phyloP scores from a whole-genome alignment of 2,888 invertebrate genomes.

The Phengaris arion region DNA sequence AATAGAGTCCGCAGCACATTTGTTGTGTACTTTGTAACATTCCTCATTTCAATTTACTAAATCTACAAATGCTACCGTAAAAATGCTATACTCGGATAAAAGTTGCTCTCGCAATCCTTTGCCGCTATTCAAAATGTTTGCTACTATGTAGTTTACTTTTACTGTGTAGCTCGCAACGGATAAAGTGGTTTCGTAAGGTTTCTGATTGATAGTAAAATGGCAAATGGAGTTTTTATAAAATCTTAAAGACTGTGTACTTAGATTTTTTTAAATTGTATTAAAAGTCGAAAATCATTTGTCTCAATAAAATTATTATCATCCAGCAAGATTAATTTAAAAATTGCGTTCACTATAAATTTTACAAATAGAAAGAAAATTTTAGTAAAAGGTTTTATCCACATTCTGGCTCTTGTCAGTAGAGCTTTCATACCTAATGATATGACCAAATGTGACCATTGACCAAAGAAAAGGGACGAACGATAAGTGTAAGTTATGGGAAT shows the following conservation, averaged over 20 bases:
- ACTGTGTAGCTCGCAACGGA: not conserved
- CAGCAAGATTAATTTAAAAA: too few relatives aligned
- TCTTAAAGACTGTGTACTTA: not conserved
- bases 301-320: too few relatives aligned
- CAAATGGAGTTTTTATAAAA: not conserved
- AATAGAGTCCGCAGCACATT: not conserved
- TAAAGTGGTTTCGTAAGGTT: slow-evolving; percentile 12
- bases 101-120: slow-evolving; percentile 25
- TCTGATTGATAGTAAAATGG: not conserved
- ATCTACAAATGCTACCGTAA: slow-evolving; percentile 27
- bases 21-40: slow-evolving; percentile 27
- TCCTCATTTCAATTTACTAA: slow-evolving; percentile 28
- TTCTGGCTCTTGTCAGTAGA: not conserved
- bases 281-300: too few relatives aligned
- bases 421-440: slow-evolving; percentile 5
- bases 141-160: slow-evolving; percentile 16
- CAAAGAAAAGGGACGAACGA: not conserved
- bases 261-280: not conserved
- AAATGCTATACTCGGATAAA: slow-evolving; percentile 26
- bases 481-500: not conserved
- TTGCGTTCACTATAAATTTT: not conserved
- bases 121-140: slow-evolving; percentile 15
- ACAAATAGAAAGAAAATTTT: not conserved
- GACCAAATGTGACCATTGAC: not conserved
- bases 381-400: not conserved